These are phyloP conservation scores for Ammospiza maritima DNA, from an alignment of 2,797 vertebrate genomes.

Conservation along the genomic window DNA sequence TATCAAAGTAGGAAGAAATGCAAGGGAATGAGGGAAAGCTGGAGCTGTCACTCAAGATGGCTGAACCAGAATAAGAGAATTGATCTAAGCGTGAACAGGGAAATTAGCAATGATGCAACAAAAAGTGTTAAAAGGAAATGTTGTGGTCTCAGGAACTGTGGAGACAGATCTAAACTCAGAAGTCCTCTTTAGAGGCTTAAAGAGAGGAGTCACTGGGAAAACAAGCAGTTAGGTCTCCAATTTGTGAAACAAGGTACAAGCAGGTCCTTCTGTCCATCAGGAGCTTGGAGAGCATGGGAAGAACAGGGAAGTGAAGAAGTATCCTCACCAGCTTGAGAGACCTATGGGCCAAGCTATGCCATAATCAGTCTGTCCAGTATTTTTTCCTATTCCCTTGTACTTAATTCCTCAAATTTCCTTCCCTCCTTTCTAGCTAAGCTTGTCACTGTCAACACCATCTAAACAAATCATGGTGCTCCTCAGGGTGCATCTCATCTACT, in stretches of 20 bases:
- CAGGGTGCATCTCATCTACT: not conserved
- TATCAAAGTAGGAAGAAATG: not conserved
- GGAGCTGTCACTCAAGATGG: not conserved
- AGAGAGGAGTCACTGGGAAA: not conserved
- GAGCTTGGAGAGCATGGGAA: not conserved
- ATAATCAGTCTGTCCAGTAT: not conserved
- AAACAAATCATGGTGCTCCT: not conserved
- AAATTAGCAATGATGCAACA: not conserved
- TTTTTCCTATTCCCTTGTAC: not conserved
- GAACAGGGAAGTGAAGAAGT: not conserved
- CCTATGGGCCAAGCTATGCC: not conserved
- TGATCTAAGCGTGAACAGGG: not conserved
- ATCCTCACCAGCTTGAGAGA: not conserved
- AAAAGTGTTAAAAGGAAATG: not conserved
- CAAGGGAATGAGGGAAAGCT: not conserved
- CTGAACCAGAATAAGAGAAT: not conserved
- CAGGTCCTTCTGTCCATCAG: not conserved
- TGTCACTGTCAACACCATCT: not conserved
- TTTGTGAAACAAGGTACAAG: not conserved
- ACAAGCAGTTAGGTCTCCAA: not conserved
- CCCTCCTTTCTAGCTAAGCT: not conserved
- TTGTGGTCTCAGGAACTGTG: not conserved
- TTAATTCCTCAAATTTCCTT: not conserved
- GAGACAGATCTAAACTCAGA: not conserved
- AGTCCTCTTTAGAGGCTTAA: not conserved